Conservation (phyloP, 2,888 invertebrate genomes). For the Morpho helenor region DNA sequence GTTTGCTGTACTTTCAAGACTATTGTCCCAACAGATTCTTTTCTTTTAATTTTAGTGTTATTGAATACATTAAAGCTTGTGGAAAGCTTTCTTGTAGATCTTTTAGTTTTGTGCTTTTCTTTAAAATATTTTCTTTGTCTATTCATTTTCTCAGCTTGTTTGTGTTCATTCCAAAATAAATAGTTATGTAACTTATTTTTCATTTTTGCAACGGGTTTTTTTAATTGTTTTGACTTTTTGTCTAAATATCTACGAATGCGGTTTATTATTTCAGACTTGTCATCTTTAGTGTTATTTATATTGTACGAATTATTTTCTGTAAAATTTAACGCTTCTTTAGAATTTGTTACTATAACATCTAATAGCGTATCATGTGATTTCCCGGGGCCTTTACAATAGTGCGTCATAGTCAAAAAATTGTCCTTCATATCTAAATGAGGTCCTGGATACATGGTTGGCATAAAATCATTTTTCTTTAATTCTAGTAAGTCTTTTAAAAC, state of each 20-base stretch:
- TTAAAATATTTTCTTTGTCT: constrained; percentile 21
- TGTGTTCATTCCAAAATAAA: constrained; percentile 23
- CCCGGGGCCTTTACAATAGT: constrained; percentile 15
- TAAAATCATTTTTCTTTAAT: constrained; percentile 57
- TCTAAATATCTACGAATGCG: constrained; percentile 61
- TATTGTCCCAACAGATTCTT: constrained; percentile 18
- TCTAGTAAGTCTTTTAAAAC: constrained; percentile 84
- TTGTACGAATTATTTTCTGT: constrained; percentile 30
- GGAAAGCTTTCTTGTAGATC: constrained; percentile 24
- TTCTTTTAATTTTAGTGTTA: constrained; percentile 22
- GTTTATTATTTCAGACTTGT: constrained; percentile 47
- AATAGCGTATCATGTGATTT: constrained; percentile 27
- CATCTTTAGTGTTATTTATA: constrained; percentile 28
- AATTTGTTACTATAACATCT: constrained; percentile 31
- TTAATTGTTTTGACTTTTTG: constrained; percentile 40
- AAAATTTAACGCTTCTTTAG: constrained; percentile 32
- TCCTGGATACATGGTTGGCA: constrained; percentile 56
- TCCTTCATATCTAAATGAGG: constrained; percentile 50
- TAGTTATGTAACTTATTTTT: constrained; percentile 37
- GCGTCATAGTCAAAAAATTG: constrained; percentile 39
- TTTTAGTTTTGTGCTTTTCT: constrained; percentile 29
- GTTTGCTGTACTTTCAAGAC: constrained; percentile 17
- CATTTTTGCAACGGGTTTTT: constrained; percentile 37
- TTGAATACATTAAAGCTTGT: background rate
- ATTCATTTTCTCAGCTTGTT: constrained; percentile 27